Conservation (phyloP, 2,113 vertebrate species). For the Varanus salvator region DNA sequence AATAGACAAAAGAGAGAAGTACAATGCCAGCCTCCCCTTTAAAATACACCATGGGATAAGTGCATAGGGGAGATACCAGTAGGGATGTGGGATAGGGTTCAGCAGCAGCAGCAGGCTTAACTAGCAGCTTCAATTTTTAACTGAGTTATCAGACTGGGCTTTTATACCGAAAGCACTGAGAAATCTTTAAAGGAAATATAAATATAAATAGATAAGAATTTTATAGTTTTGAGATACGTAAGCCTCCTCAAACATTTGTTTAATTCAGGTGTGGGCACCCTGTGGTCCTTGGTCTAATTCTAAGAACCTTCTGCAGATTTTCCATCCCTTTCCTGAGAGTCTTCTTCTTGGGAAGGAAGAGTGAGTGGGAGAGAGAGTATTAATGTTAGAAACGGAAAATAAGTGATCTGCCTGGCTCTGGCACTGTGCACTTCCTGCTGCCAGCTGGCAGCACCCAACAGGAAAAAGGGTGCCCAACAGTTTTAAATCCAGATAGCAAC, state of each 20-base stretch:
- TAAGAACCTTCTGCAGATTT: too few species aligned
- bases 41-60: neutral
- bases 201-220: neutral
- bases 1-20: conserved; percentile 29
- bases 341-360: too few species aligned
- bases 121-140: neutral
- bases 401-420: too few species aligned
- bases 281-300: too few species aligned
- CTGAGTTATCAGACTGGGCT: neutral
- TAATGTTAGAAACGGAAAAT: too few species aligned
- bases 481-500: neutral
- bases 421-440: too few species aligned
- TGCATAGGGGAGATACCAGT: neutral
- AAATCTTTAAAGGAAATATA: neutral
- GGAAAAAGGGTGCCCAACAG: too few species aligned
- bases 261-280: too few species aligned
- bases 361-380: too few species aligned
- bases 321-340: too few species aligned
- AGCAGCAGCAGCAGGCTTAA: neutral
- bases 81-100: neutral
- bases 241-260: neutral
- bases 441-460: too few species aligned
- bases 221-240: neutral
- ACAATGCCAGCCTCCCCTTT: neutral
- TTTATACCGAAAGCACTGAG: neutral